Evolutionary conservation across 2,888 invertebrate species (phyloP), one percentile per base, ranked within the genome.

Genomic region (Lycia hirtaria): DNA sequence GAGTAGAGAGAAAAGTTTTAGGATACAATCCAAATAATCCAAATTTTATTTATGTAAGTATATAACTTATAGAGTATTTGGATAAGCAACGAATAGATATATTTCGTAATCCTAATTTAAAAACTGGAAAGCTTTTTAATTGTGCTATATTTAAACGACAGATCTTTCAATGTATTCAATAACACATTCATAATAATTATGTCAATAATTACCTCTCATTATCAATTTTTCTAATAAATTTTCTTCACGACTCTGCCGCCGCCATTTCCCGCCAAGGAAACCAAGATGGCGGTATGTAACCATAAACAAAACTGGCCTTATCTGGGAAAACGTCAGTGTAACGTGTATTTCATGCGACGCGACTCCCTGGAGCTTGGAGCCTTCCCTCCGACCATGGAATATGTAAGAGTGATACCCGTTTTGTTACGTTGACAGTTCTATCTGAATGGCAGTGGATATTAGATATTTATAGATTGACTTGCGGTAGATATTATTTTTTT

Each of bases 241-340:
- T 43, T 35, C 20, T 47, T 30, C 19, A 20, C 30, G 7, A 28
- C 19, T 12, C 4, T 35, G 33, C 32, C 38, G 37, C 12, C 22
- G 22, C 52, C 47, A 50, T 63, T 64, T 68, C 60, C 64, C 60
- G 62, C 56, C 55, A 67, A 65, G 60, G 51, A 59, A 67, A 59
- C 60, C 73, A 84, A 85, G 78, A 87, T 83, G 85, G 85, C 85
- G 75, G 56, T 33, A 50, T 61, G 68, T 62, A 69, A 69, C 72
- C 78, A 85, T 82, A 83, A 83, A 85, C 83, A 84, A 84, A 81
- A 78, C 73, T 75, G 76, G 78, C 77, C 79, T 84, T 85, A 85
- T 86, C 86, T 75, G 80, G 80, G 77, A 85, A n/a, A 87, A 84
- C 79, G 83, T 70, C 72, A 68, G 70, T 75, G 76, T 83, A 83